Percentiles rank a stretch among this genome's conserved stretches.
These are phyloP conservation scores for Moxostoma hubbsi DNA, from an alignment of 2,797 vertebrate species.

Conservation along the genomic window DNA sequence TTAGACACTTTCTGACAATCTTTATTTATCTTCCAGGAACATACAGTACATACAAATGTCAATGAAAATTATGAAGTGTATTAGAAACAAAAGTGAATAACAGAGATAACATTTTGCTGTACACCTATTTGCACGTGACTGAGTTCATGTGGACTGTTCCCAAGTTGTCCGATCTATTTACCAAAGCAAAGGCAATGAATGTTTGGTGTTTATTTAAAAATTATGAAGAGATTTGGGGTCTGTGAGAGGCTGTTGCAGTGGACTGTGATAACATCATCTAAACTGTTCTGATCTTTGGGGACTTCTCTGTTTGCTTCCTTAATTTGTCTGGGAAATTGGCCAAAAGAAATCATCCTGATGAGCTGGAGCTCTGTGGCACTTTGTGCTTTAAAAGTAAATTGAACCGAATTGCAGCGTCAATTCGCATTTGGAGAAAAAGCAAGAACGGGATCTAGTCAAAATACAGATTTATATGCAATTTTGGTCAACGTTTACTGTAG, in stretches of 20 bases:
- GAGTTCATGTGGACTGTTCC: no score
- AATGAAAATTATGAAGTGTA: no score
- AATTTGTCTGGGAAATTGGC: slow-evolving; percentile 60
- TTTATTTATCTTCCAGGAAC: no score
- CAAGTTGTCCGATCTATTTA: not conserved
- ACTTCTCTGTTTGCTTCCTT: slow-evolving; percentile 40
- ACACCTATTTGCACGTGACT: no score
- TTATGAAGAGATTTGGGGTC: slow-evolving; percentile 15
- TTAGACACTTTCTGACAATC: no score
- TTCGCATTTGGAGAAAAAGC: slow-evolving; percentile 31
- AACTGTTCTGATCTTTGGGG: slow-evolving; percentile 35
- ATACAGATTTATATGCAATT: not conserved
- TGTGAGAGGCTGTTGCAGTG: slow-evolving; percentile 15
- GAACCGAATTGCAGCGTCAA: slow-evolving; percentile 46
- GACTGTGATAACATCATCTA: slow-evolving; percentile 35
- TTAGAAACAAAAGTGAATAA: no score
- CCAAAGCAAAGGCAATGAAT: not conserved
- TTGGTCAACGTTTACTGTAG: not conserved
- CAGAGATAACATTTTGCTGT: no score
- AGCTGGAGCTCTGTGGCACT: slow-evolving; percentile 45
- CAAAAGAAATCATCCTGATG: slow-evolving; percentile 55
- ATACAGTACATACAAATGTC: no score
- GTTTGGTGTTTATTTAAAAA: slow-evolving; percentile 13
- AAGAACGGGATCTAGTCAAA: slow-evolving; percentile 8
- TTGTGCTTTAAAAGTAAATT: slow-evolving; percentile 53